Conservation (phyloP, 2,797 vertebrate genomes). For the Calcarius lapponicus region DNA sequence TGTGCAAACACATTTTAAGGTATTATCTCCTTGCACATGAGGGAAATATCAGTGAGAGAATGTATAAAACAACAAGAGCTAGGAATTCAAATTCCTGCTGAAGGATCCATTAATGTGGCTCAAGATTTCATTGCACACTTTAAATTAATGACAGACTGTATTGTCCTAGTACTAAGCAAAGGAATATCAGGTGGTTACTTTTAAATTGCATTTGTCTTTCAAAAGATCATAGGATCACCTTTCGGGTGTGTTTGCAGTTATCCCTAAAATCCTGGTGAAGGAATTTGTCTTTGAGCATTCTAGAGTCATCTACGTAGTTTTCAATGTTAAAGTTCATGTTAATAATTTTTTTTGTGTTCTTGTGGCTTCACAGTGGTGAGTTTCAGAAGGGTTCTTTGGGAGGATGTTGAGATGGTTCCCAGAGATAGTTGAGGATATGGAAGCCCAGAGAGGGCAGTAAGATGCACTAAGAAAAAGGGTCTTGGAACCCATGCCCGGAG, state of each 20-base stretch:
- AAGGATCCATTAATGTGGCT: neutral
- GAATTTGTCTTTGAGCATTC: neutral
- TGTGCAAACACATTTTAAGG: neutral
- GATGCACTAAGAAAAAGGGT: neutral
- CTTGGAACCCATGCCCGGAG: accelerated
- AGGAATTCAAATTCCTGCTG: neutral
- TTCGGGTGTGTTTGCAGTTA: neutral
- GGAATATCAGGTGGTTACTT: neutral
- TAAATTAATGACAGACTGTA: neutral
- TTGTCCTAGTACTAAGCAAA: neutral
- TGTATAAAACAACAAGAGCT: neutral
- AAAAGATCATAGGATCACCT: neutral
- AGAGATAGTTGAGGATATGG: neutral
- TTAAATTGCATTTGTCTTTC: neutral
- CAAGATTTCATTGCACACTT: neutral
- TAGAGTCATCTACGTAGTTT: neutral
- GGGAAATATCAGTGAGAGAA: neutral
- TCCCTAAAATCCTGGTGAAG: neutral
- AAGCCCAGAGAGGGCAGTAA: neutral
- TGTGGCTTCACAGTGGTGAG: neutral
- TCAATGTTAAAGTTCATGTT: neutral
- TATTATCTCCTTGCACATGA: accelerated
- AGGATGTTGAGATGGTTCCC: neutral
- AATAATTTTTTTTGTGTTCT: neutral
- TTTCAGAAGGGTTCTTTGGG: accelerated